Base-by-base conservation (phyloP, 2,888 invertebrate species). In the Linnaemya vulpina region DNA sequence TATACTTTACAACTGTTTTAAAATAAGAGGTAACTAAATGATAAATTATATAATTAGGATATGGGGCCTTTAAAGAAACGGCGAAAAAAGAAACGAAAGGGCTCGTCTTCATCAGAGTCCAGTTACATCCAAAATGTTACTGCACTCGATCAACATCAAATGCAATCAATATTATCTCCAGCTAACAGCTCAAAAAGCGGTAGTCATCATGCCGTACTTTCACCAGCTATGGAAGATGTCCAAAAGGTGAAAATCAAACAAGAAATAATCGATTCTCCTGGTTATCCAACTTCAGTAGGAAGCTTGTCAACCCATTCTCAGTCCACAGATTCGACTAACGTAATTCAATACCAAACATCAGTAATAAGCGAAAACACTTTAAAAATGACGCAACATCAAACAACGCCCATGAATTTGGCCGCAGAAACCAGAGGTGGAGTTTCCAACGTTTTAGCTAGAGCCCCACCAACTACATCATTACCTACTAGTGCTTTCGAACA, bases 1-100 rank as follows among this genome's bases (percentile, higher is more conserved):
- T 53, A 22, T 22, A 13, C 10, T 53, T 53, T 53, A 3, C n/a
- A 49, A 58, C 51, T 46, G 51, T 15, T 25, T 49, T 13, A 20
- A n/a, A 43, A 40, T 20, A 15, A 13, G 1, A 13, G 1, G 13
- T 63, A 63, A 43, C 7, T 40, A 11, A 40, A 40, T 40, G 0
- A 46, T 51, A 30, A 43, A 17, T 30, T 11, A 35, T 67, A 53
- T 71, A 43, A 17, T 40, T 55, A 92, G 92, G 92, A 92, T 77
- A 89, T 90, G 86, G 92, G 92, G 43, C 90, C 92, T 1, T 84
- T 92, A 20, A 92, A 92, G 86, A 92, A 92, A 79, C 90, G 92
- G 9, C 91, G 92, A 74, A 92, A 92, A 89, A 92, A 92, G 88
- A 92, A 92, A 84, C 90, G 92, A 73, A 90, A 92, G 86, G 91